Percentiles rank a stretch among this genome's conserved stretches.
Conservation (phyloP, 2,888 invertebrate genomes). For the Liodrosophila aerea region DNA sequence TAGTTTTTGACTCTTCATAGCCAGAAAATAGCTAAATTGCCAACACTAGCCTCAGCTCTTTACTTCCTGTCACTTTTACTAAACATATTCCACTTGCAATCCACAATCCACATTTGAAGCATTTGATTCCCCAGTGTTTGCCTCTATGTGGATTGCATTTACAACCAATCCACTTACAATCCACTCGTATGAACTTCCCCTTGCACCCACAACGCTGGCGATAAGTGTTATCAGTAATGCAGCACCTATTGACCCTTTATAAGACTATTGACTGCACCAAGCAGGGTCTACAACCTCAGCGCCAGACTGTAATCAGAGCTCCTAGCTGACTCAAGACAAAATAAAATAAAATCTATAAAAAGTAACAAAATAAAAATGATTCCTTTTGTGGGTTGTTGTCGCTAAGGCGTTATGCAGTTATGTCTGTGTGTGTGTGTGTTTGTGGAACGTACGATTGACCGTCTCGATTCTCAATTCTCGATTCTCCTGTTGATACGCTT, state of each 20-base stretch:
- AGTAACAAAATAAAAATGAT: slow-evolving; percentile 11
- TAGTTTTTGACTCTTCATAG: no score
- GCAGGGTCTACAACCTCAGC: slow-evolving; percentile 38
- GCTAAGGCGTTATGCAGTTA: slow-evolving; percentile 23
- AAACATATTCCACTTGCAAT: not conserved
- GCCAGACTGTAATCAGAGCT: slow-evolving; percentile 39
- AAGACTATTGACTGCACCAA: slow-evolving; percentile 14
- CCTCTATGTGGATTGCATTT: no score
- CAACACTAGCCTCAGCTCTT: no score
- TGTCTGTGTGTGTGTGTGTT: no score
- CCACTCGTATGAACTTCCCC: not conserved
- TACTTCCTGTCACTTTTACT: no score
- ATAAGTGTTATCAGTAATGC: slow-evolving; percentile 25
- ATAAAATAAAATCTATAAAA: not conserved
- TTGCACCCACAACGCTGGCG: slow-evolving; percentile 35
- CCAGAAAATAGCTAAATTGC: no score
- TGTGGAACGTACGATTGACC: slow-evolving; percentile 6
- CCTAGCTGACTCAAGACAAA: slow-evolving; percentile 8
- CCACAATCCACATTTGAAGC: not conserved
- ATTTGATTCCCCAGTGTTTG: no score
- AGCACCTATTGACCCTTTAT: slow-evolving; percentile 38
- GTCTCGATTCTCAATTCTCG: slow-evolving; percentile 1
- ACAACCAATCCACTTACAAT: not conserved
- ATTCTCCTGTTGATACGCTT: slow-evolving; percentile 55
- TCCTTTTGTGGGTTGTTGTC: slow-evolving; percentile 25